Conservation (phyloP, 2,113 vertebrate species). For the Accipiter cooperii region DNA sequence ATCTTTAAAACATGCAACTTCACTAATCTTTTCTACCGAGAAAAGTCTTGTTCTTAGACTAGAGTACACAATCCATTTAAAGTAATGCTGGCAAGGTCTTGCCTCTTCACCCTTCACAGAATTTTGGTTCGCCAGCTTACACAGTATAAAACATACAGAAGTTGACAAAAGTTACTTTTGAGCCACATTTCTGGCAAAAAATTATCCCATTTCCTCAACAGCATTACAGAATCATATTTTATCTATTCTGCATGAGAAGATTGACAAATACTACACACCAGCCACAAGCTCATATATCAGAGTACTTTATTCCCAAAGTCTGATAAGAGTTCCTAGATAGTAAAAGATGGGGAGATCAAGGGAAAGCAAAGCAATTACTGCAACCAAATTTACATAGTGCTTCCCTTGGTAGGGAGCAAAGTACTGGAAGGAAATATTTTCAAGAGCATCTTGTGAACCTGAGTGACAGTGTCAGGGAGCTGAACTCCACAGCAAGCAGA, state of each 20-base stretch:
- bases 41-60: neutral
- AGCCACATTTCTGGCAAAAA: neutral
- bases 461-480: neutral
- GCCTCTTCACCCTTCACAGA: neutral
- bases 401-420: neutral
- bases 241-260: neutral
- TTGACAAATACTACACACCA: neutral
- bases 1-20: neutral
- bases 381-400: neutral
- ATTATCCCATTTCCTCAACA: neutral
- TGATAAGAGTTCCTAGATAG: neutral
- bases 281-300: neutral
- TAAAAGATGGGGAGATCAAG: neutral
- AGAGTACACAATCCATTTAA: neutral
- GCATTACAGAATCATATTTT: neutral
- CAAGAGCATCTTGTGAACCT: neutral
- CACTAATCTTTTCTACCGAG: neutral
- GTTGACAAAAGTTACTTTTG: neutral
- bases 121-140: neutral
- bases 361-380: neutral
- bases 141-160: neutral
- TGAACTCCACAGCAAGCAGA: neutral
- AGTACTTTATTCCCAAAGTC: neutral
- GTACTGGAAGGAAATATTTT: neutral
- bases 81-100: neutral